Conservation (phyloP, 1,140 invertebrate species). For the Spodoptera litura region DNA sequence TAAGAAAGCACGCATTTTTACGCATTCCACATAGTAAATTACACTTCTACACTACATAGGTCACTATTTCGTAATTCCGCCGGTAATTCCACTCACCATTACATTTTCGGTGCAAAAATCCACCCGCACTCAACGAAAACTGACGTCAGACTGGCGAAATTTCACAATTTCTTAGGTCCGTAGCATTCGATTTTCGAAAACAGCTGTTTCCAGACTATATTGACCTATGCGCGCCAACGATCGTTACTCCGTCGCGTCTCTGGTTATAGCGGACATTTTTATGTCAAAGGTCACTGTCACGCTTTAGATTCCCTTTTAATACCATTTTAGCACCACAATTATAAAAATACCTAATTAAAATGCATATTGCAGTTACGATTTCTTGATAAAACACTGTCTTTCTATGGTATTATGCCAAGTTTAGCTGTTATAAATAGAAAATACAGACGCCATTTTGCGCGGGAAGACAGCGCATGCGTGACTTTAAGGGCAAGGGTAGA, state of each 20-base stretch:
- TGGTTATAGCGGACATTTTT: slow-evolving; percentile 6
- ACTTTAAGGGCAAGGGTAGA: slow-evolving; percentile 72
- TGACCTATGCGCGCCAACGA: slow-evolving; percentile 48
- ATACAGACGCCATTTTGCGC: slow-evolving; percentile 68
- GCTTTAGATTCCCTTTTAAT: neutral
- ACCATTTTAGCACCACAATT: neutral
- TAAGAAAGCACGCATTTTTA: slow-evolving; percentile 63
- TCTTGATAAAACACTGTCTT: slow-evolving; percentile 7
- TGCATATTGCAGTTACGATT: neutral
- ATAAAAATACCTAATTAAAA: neutral
- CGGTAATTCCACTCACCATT: slow-evolving; percentile 76
- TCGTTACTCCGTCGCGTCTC: slow-evolving; percentile 38
- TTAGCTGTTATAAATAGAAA: slow-evolving; percentile 41
- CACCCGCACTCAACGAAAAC: slow-evolving; percentile 67
- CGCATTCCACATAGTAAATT: slow-evolving; percentile 64
- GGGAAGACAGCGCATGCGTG: slow-evolving; percentile 68
- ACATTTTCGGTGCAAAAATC: slow-evolving; percentile 69
- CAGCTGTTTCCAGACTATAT: slow-evolving; percentile 69
- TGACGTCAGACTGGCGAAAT: slow-evolving; percentile 75
- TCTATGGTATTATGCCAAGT: slow-evolving; percentile 22
- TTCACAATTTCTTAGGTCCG: slow-evolving; percentile 60
- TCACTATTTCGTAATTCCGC: slow-evolving; percentile 63
- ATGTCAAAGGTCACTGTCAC: slow-evolving; percentile 59
- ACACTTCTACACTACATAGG: slow-evolving; percentile 58
- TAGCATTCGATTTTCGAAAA: slow-evolving; percentile 80